phyloP scores from a whole-genome alignment of 2,797 vertebrate species.

The Labroides dimidiatus region DNA sequence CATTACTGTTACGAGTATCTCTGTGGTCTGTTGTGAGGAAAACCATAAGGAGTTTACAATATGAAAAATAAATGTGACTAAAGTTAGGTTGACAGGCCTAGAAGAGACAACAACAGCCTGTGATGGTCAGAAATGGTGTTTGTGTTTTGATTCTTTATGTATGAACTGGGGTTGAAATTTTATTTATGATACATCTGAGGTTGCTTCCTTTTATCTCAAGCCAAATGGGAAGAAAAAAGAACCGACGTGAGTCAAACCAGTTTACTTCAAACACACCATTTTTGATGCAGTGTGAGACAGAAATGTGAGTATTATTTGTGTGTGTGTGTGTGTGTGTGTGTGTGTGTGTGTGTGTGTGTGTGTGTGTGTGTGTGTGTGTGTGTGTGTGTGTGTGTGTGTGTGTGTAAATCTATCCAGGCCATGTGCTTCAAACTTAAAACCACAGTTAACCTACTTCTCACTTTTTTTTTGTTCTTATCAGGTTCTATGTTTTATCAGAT shows the following conservation, averaged over 20 bases:
- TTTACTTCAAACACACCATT: background rate
- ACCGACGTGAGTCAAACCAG: background rate
- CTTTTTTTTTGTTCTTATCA: background rate
- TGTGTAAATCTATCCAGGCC: background rate
- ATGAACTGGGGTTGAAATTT: background rate
- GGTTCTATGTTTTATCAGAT: slow-evolving; percentile 14
- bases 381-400: background rate
- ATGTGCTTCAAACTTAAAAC: slow-evolving; percentile 11
- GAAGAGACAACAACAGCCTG: background rate
- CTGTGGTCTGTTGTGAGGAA: background rate
- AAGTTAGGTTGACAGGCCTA: background rate
- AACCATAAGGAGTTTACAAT: background rate
- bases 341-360: background rate
- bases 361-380: background rate
- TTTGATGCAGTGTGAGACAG: background rate
- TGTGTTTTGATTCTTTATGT: background rate
- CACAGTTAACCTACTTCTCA: slow-evolving; percentile 20
- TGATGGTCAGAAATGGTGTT: background rate
- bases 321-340: no score
- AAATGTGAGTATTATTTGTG: background rate
- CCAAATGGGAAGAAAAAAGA: background rate
- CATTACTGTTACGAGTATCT: background rate
- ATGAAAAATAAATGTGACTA: background rate
- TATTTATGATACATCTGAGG: background rate
- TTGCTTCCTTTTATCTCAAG: background rate